Evolutionary conservation across 2,888 invertebrate genomes (phyloP), one percentile per base, ranked within the genome.

Genomic region (Pomacea canaliculata): DNA sequence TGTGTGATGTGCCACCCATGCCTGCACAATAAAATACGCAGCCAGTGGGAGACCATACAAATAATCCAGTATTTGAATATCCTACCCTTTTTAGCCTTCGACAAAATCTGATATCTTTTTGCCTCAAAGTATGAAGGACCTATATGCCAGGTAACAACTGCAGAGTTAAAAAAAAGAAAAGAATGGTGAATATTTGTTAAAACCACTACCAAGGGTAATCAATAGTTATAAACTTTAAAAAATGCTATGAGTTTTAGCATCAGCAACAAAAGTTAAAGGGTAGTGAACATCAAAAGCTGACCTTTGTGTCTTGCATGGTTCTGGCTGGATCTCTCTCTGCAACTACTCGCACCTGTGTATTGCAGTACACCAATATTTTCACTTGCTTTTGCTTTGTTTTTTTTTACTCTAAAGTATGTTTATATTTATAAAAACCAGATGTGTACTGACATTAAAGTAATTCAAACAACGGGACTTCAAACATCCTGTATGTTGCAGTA

Each of bases 321-420:
- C 90, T 77, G 18, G 84, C 80, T 27, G 89, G 88, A 80, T 90
- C 88, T 78, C 85, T 85, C 60, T 90, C 89, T 46, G 89, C 90
- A 16, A 88, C 85, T 18, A 89, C 86, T 27, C 90, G 81, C 46
- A 90, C 90, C 90, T 90, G 79, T 12, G 69, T 12, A 60, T 60
- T 60, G n/a, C 37, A 37, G 37, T 37, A 37, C 37, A 37, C 37
- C 37, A 37, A 3, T 37, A 37, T 37, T 37, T 16, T 13, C 51
- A 56, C 51, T 13, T 51, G 51, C 51, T 56, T 13, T 1, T 4
- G 51, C 2, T 2, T 0, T 10, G 16, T 10, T 10, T 56, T 56
- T 2, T 4, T 16, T 56, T 8, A 56, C 51, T 13, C 51, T 56
- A 4, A 56, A 56, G 8, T 56, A 16, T 16, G 16, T 8, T 13